phyloP scores from a whole-genome alignment of 2,888 invertebrate species.

The Idaea biselata region DNA sequence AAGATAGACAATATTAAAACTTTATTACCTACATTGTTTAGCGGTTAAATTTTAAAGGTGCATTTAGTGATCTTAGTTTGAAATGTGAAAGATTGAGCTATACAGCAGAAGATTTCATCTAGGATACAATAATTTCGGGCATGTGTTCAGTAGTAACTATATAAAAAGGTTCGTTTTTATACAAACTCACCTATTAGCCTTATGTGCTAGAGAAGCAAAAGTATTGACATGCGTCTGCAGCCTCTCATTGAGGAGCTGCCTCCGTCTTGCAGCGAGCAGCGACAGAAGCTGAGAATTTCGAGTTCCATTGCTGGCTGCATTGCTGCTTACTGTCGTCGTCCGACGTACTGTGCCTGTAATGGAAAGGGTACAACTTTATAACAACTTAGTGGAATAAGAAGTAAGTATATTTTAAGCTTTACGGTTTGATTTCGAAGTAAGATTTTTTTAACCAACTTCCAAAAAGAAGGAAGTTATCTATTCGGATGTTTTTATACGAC shows the following conservation, averaged over 20 bases:
- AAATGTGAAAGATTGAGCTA: no score
- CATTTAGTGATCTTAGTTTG: no score
- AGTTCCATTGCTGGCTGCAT: constrained; percentile 51
- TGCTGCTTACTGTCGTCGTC: constrained; percentile 57
- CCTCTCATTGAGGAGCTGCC: constrained; percentile 79
- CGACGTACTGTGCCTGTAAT: constrained; percentile 62
- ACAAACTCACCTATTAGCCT: constrained; percentile 63
- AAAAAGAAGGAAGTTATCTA: no score
- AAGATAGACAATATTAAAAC: constrained; percentile 11
- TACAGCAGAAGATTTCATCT: no score
- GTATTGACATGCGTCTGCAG: constrained; percentile 74
- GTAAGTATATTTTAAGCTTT: background rate
- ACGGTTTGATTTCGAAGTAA: no score
- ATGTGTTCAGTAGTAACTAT: background rate
- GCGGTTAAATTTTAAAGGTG: background rate
- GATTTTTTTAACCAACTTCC: no score
- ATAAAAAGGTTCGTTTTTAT: background rate
- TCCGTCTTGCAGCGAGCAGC: constrained; percentile 81
- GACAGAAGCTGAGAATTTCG: constrained; percentile 81
- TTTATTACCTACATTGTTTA: background rate
- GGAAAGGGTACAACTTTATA: constrained; percentile 14
- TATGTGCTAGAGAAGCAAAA: constrained; percentile 66
- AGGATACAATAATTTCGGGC: background rate
- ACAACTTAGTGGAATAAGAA: constrained; percentile 3
- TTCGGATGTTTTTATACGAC: no score